Percentiles rank a stretch among this genome's conserved stretches.
Evolutionary conservation across 2,113 vertebrate genomes (phyloP).

Genomic region (Aspiorhynchus laticeps): DNA sequence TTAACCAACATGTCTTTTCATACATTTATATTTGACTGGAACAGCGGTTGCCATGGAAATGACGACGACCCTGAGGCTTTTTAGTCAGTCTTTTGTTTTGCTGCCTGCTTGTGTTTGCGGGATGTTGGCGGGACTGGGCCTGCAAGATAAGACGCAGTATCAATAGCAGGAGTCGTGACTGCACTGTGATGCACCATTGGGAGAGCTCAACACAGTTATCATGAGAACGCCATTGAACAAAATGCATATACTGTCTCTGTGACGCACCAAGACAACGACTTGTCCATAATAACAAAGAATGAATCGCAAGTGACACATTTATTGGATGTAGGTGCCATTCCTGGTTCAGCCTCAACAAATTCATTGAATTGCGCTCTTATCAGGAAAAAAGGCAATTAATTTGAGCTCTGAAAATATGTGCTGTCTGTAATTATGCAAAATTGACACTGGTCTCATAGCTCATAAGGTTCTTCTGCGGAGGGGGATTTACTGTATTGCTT

Average conservation of each 20-base stretch:
- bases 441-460: constrained; percentile 30
- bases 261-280: neutral
- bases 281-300: neutral
- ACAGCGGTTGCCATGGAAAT: constrained; percentile 47
- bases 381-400: constrained; percentile 28
- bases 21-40: constrained; percentile 35
- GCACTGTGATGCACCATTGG: neutral
- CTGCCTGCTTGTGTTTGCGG: constrained; percentile 21
- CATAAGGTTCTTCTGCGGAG: neutral
- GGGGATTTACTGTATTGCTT: constrained; percentile 13
- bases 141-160: constrained; percentile 30
- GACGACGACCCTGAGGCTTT: constrained; percentile 29
- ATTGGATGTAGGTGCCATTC: constrained; percentile 18
- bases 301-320: constrained; percentile 20
- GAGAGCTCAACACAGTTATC: neutral
- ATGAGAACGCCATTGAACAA: neutral
- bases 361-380: neutral
- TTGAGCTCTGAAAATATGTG: constrained; percentile 20
- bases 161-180: constrained; percentile 33
- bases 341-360: constrained; percentile 1
- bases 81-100: constrained; percentile 34
- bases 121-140: constrained; percentile 37
- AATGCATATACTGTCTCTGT: neutral
- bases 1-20: constrained; percentile 44
- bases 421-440: constrained; percentile 12